phyloP scores from a whole-genome alignment of 2,797 vertebrate genomes.

The Silurus aristotelis region DNA sequence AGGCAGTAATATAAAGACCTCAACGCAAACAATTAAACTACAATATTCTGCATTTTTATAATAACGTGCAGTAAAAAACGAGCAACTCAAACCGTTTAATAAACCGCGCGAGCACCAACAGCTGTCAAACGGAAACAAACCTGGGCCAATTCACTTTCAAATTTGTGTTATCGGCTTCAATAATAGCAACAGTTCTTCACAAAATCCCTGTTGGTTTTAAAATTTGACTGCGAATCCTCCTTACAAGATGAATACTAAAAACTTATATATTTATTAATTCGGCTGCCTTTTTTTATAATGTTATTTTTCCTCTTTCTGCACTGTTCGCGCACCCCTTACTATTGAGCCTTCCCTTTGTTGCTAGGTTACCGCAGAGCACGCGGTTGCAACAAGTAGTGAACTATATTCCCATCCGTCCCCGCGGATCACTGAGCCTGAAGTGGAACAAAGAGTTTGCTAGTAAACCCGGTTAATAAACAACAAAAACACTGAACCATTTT shows the following conservation, averaged over 20 bases:
- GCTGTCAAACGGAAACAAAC: slow-evolving; percentile 45
- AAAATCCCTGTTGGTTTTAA: neutral
- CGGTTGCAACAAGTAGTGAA: slow-evolving; percentile 21
- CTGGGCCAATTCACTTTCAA: neutral
- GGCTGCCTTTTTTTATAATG: neutral
- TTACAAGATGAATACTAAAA: accelerated
- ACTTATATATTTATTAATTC: neutral
- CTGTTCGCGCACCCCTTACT: slow-evolving; percentile 8
- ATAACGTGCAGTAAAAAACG: neutral
- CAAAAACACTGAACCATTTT: neutral
- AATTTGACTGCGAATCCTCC: neutral
- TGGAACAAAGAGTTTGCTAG: too few species aligned
- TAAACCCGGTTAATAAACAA: neutral
- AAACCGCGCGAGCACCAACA: slow-evolving; percentile 23
- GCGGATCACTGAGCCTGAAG: neutral
- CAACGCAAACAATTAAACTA: neutral
- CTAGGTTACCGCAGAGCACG: slow-evolving; percentile 64
- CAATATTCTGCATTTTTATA: neutral
- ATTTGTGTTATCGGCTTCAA: neutral
- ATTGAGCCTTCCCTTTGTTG: slow-evolving; percentile 65
- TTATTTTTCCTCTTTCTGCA: neutral
- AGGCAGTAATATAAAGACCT: neutral
- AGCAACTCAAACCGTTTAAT: neutral
- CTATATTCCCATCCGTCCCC: neutral
- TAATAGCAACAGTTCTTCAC: too few species aligned